phyloP scores from a whole-genome alignment of 2,113 vertebrate species.

The Muntiacus muntjak region DNA sequence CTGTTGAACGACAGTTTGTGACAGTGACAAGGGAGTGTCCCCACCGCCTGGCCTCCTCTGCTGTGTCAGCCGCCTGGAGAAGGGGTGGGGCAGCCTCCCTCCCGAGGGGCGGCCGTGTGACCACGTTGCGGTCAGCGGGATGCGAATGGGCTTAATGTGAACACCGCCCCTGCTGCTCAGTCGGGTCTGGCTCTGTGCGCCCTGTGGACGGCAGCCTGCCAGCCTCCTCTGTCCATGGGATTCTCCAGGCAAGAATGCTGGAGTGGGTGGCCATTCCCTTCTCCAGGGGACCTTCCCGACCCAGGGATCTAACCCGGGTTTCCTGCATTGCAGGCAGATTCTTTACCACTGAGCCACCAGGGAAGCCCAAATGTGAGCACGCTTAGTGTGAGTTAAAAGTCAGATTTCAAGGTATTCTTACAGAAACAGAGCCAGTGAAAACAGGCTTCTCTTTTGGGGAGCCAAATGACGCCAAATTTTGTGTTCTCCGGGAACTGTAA shows the following conservation, averaged over 20 bases:
- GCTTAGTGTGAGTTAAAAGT: neutral
- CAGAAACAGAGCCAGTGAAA: neutral
- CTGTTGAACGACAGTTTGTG: accelerated
- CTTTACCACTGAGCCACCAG: neutral
- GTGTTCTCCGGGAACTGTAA: neutral
- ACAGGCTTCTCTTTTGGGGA: neutral
- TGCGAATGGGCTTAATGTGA: no score
- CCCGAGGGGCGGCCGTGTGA: neutral
- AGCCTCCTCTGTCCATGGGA: neutral
- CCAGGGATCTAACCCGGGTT: neutral
- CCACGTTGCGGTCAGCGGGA: neutral
- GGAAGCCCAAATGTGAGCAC: neutral
- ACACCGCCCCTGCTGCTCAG: neutral
- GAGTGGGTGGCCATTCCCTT: neutral
- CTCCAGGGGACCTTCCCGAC: neutral
- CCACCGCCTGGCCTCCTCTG: no score
- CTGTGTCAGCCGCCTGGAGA: neutral
- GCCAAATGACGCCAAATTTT: neutral
- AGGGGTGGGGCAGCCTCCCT: neutral
- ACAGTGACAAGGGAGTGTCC: neutral
- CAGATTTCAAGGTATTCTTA: neutral
- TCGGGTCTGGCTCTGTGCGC: neutral
- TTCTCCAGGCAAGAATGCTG: neutral
- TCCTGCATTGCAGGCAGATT: neutral
- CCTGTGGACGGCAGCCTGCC: neutral